Conservation (phyloP, 2,888 invertebrate species). For the Melangyna quadrimaculata region DNA sequence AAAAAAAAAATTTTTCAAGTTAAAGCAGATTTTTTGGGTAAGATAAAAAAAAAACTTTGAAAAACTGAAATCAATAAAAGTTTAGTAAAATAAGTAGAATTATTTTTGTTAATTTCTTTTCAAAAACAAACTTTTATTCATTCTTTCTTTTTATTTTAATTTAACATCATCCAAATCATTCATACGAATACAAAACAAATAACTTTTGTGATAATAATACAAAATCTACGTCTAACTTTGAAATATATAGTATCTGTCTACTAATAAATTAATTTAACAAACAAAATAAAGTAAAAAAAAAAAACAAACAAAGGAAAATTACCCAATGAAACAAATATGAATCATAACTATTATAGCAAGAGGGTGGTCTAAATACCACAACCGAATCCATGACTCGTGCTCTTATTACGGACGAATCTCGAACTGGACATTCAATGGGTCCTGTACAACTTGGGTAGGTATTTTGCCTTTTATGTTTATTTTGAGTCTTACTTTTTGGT, state of each 20-base stretch:
- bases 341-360: constrained; percentile 86
- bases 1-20: not conserved
- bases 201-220: constrained; percentile 36
- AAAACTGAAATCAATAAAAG: constrained; percentile 11
- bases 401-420: constrained; percentile 96
- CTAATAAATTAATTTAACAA: constrained; percentile 28
- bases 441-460: constrained; percentile 98
- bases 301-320: constrained; percentile 73
- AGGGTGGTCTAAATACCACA: constrained; percentile 93
- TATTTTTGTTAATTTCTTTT: constrained; percentile 34
- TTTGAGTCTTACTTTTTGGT: constrained; percentile 36
- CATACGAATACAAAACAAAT: constrained; percentile 36
- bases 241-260: constrained; percentile 15
- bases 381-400: constrained; percentile 97
- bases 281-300: constrained; percentile 1
- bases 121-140: constrained; percentile 16
- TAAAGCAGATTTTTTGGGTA: not conserved
- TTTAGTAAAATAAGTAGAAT: constrained; percentile 12
- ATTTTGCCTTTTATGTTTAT: constrained; percentile 73
- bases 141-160: constrained; percentile 41
- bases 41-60: constrained; percentile 6
- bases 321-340: constrained; percentile 63
- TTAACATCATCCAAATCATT: constrained; percentile 60
- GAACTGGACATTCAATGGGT: constrained; percentile 90
- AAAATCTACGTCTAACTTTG: constrained; percentile 45